Evolutionary conservation across 2,797 vertebrate genomes (phyloP).

Genomic region (Cephalopachus bancanus): DNA sequence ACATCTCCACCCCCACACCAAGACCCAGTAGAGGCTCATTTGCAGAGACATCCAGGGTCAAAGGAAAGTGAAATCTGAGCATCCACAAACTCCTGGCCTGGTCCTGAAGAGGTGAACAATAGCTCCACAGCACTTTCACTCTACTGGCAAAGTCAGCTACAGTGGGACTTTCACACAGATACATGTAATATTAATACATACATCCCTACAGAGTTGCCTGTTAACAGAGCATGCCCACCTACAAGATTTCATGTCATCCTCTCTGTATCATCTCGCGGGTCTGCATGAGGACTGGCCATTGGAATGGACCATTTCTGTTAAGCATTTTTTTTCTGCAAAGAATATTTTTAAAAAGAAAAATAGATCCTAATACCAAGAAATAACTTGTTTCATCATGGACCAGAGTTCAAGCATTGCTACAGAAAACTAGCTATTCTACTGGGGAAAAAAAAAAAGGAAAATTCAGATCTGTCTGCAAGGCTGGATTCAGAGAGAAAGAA

Average conservation of each 20-base stretch:
- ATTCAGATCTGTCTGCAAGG: background rate
- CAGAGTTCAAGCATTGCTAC: background rate
- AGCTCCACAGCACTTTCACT: background rate
- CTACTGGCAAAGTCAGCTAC: background rate
- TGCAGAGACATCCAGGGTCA: constrained; percentile 35
- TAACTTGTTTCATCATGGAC: background rate
- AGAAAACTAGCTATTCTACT: background rate
- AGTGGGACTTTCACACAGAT: background rate
- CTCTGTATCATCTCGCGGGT: background rate
- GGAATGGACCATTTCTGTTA: background rate
- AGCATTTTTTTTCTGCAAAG: background rate
- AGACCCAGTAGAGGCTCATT: constrained; percentile 59
- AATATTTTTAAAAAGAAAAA: constrained; percentile 30
- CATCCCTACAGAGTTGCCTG: rapidly evolving
- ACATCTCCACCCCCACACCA: background rate
- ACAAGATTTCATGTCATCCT: background rate
- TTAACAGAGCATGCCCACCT: rapidly evolving
- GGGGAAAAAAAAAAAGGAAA: background rate
- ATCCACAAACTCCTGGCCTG: background rate
- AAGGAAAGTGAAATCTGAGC: constrained; percentile 45
- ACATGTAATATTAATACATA: rapidly evolving
- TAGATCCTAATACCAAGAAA: background rate
- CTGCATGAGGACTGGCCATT: background rate
- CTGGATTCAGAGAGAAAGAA: background rate
- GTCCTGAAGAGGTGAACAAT: background rate